These are phyloP conservation scores for Eurystomus gularis DNA, from an alignment of 2,113 vertebrate genomes.

Conservation along the genomic window DNA sequence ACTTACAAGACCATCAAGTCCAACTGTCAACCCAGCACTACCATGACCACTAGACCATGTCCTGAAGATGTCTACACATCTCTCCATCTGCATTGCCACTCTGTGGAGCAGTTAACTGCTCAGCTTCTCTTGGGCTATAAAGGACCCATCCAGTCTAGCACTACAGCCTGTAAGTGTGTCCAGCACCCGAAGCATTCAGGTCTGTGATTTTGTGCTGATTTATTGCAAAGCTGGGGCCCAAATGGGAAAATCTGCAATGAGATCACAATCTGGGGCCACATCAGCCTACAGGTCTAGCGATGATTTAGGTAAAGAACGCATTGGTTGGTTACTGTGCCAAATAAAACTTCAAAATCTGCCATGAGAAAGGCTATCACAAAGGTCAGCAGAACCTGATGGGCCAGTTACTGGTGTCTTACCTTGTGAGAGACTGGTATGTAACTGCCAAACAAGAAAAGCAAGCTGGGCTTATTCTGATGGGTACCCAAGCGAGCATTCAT, in stretches of 20 bases:
- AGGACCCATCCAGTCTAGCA: not conserved
- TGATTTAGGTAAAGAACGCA: not conserved
- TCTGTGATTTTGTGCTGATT: not conserved
- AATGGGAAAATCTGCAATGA: not conserved
- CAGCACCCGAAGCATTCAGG: not conserved
- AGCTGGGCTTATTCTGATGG: not conserved
- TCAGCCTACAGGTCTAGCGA: fast-evolving
- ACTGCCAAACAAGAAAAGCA: not conserved
- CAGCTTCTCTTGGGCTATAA: not conserved
- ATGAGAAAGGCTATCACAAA: not conserved
- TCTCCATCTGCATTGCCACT: not conserved
- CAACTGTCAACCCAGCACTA: too few species aligned
- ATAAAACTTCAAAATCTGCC: not conserved
- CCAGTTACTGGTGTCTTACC: not conserved
- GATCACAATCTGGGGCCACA: not conserved
- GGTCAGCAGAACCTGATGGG: not conserved
- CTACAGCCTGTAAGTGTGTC: not conserved
- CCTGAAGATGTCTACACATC: too few species aligned
- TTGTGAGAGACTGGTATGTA: not conserved
- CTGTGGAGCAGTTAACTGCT: not conserved
- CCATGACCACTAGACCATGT: too few species aligned
- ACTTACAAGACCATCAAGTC: too few species aligned
- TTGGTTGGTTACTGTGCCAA: not conserved
- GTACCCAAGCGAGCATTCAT: not conserved
- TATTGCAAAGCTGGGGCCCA: not conserved